Base-by-base conservation (phyloP, 2,797 vertebrate species). In the Falco naumanni region DNA sequence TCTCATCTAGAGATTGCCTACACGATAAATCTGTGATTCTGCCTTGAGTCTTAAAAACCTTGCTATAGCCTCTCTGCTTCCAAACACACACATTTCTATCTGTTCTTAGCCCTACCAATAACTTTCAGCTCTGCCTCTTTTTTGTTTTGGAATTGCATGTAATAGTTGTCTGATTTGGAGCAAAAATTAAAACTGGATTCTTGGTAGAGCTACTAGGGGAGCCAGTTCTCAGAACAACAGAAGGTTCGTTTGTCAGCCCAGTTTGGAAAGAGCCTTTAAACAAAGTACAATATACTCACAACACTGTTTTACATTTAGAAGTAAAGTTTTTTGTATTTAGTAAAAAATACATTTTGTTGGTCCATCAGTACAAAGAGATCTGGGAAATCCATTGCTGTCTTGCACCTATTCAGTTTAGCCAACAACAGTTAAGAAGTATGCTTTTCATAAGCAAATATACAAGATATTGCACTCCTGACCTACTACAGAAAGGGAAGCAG, bases 341-440 rank as follows among this genome's bases (percentile, higher is more conserved):
- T 86, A 97, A 26, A 96, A 96, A 96, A 92, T 72, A 85, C 81
- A 69, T 69, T 86, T 77, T 75, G 51, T 80, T 66, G 16, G 13
- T 94, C 70, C 47, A 78, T 47, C 54, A 66, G 24, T 47, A 75
- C 37, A 85, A 8, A 95, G 41, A 90, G 80, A 81, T 13, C 31
- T 41, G 54, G 57, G 43, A 81, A 84, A 81, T 13, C 24, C 48
- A 88, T 60, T 75, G 61, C 26, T 83, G 47, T 7, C 39, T 66
- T 68, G 10, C 51, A 86, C 50, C 50, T 65, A 75, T 85, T 78
- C 86, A 94, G 74, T 24, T 93, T 28, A 95, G 63, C 45, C 81
- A 90, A 53, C 56, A 82, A 19, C 63, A 91, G 76, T 45, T 47
- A 85, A 65, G 53, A 17, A 39, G 60, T 41, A 69, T 7, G 24